A percentile compares a stretch with the other conserved stretches of the same genome.
These are phyloP conservation scores for Medauroidea extradentata DNA, from an alignment of 1,140 invertebrate species.

Conservation along the genomic window DNA sequence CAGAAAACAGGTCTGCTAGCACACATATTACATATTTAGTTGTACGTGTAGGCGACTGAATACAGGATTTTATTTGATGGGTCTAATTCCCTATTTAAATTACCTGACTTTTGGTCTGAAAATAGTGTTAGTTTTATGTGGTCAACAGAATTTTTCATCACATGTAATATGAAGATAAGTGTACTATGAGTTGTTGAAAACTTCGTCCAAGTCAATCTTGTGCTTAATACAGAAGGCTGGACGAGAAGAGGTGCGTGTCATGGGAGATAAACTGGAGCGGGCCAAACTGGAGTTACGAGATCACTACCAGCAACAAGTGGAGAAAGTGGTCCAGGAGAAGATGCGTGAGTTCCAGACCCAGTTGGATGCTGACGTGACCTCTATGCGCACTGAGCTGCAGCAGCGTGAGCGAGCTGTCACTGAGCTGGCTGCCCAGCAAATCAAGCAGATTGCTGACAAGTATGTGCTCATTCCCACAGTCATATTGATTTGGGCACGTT, in stretches of 20 bases:
- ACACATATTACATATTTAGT: no score
- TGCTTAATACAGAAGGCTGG: conserved; percentile 43
- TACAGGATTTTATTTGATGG: no score
- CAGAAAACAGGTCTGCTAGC: no score
- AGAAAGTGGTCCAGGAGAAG: conserved; percentile 68
- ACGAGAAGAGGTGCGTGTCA: conserved; percentile 50
- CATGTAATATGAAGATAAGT: no score
- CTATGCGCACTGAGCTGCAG: conserved; percentile 58
- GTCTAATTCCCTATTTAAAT: no score
- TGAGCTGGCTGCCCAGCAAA: conserved; percentile 63
- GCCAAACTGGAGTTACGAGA: conserved; percentile 62
- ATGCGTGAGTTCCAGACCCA: conserved; percentile 71
- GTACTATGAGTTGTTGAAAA: no score
- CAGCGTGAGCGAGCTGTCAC: conserved; percentile 60
- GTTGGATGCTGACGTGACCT: conserved; percentile 60
- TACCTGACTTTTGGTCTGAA: no score
- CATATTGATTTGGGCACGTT: not conserved
- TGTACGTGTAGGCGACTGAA: no score
- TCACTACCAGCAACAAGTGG: conserved; percentile 74
- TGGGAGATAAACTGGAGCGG: conserved; percentile 55
- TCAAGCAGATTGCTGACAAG: conserved; percentile 68
- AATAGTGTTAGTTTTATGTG: no score
- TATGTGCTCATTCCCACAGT: conserved; percentile 37
- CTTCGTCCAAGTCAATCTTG: no score
- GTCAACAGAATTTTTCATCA: no score